Conservation (phyloP, 2,113 vertebrate species). For the Macrotis lagotis region DNA sequence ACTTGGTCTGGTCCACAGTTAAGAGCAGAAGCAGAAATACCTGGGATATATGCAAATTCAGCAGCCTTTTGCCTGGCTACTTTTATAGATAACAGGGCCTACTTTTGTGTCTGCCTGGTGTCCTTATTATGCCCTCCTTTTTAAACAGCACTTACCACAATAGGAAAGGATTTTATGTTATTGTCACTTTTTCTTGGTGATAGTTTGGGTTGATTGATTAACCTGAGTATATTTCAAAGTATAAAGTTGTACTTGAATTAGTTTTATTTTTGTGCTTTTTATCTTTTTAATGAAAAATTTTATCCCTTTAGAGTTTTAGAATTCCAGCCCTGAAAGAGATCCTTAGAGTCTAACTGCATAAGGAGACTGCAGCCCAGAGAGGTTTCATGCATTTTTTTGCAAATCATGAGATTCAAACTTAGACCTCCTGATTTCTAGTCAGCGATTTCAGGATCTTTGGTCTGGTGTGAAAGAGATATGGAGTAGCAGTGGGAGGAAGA, state of each 20-base stretch:
- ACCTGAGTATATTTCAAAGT: background rate
- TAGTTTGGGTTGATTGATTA: background rate
- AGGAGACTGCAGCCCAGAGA: background rate
- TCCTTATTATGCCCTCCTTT: background rate
- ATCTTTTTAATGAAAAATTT: background rate
- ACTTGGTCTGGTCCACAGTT: background rate
- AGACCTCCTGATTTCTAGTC: background rate
- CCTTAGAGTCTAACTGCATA: background rate
- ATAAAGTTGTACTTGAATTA: background rate
- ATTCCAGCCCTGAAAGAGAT: background rate
- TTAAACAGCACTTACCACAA: background rate
- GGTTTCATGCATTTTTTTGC: background rate
- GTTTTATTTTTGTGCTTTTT: background rate
- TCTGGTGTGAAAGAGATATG: background rate
- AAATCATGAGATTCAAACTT: background rate
- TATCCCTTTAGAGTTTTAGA: background rate
- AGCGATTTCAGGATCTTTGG: background rate
- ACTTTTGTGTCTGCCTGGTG: background rate
- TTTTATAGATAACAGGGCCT: background rate
- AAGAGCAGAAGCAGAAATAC: background rate
- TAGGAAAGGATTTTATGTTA: background rate
- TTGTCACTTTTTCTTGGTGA: background rate
- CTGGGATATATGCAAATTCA: background rate
- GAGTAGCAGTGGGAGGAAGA: background rate
- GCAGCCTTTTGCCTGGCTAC: background rate